These are phyloP conservation scores for Cheilosia scutellata DNA, from an alignment of 2,888 invertebrate genomes.

Conservation along the genomic window DNA sequence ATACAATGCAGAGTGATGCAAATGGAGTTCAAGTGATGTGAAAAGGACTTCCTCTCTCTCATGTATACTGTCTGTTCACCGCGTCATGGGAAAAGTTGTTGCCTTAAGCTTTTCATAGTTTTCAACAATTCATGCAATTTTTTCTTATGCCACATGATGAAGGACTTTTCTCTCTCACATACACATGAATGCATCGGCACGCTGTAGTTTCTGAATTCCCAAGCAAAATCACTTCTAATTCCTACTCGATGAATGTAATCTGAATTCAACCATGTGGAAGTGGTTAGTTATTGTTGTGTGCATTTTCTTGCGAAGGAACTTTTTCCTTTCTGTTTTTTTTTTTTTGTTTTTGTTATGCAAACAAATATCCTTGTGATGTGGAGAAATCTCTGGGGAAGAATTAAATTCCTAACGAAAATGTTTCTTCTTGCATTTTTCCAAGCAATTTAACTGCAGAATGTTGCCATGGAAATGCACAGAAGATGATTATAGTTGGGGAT, in stretches of 20 bases:
- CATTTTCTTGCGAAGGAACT: background rate
- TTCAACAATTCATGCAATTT: background rate
- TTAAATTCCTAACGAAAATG: constrained; percentile 38
- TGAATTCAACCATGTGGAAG: constrained; percentile 40
- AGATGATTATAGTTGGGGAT: background rate
- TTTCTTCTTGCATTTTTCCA: constrained; percentile 35
- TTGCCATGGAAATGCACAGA: background rate
- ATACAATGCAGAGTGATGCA: background rate
- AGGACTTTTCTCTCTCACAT: background rate
- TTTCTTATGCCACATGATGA: background rate
- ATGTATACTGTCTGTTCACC: background rate
- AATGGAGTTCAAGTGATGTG: constrained; percentile 40
- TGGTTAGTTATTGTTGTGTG: constrained; percentile 5
- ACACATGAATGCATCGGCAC: background rate
- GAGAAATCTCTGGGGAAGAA: constrained; percentile 16
- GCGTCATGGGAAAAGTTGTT: constrained; percentile 1
- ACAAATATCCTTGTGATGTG: constrained; percentile 2
- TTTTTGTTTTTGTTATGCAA: background rate
- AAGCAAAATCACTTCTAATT: constrained; percentile 36
- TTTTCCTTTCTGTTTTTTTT: background rate
- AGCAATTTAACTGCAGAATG: constrained; percentile 38
- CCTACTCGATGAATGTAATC: constrained; percentile 29
- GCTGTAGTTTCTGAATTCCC: constrained; percentile 8
- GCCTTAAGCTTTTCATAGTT: constrained; percentile 3
- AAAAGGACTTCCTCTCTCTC: constrained; percentile 1